Evolutionary conservation across 2,113 vertebrate species (phyloP), one percentile per base, ranked within the genome.

Genomic region (Tychaedon coryphoeus): DNA sequence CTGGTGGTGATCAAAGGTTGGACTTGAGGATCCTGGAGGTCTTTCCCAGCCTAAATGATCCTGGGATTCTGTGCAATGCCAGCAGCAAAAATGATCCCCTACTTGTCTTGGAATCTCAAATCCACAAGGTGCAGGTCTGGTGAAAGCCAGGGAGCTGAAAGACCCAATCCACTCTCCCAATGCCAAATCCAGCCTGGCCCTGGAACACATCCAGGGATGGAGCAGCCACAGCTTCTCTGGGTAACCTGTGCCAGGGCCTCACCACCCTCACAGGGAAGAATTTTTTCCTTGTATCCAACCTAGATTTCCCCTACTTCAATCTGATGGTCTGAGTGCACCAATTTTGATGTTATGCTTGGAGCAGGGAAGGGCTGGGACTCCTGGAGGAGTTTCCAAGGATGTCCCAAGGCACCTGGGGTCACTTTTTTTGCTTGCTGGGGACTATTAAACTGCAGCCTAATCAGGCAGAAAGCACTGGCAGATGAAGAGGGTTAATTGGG

Each of bases 71-170:
- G n/a, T 47, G 77, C 69, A 75, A 48, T 15, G 8, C 19, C 54
- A 75, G 50, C 17, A 75, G 33, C 19, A 89, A 58, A 92, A 60
- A 8, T 25, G 2, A 18, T n/a, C 26, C 5, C 19, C 33, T 29
- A 1, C 45, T 88, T 73, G 40, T n/a, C 16, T 1, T 3, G 8
- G 18, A n/a, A 19, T 56, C 20, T 19, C 3, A 6, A 36, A 60
- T 4, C 4, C 6, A 8, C 1, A 3, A 65, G 19, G 18, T 19
- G 17, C 5, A 11, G 38, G 14, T 11, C 33, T 22, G 38, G 13
- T 57, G 40, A 42, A 57, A 31, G 6, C 2, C 16, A 12, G 2
- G 40, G 19, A 5, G 14, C 23, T 77, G 31, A 43, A 56, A 67
- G 14, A 66, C 3, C 23, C 7, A 69, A 28, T 14, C 16, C 17